These are phyloP conservation scores for Coelogynopora nodosa DNA, from an alignment of 2,888 invertebrate genomes.

Conservation along the genomic window DNA sequence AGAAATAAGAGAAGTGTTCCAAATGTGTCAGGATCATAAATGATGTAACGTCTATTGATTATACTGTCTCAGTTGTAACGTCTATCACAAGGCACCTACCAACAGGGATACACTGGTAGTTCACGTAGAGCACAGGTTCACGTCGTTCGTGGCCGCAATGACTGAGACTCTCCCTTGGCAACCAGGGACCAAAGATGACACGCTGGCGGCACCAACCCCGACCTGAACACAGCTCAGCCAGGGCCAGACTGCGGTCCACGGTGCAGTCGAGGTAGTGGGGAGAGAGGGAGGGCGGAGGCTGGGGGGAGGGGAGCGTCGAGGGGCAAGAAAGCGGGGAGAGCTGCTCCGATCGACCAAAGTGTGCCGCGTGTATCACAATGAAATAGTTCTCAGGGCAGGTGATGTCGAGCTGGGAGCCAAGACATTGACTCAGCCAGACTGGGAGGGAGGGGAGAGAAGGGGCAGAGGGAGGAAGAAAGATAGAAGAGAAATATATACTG, in stretches of 20 bases:
- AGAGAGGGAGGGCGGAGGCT: neutral
- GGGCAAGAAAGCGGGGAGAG: neutral
- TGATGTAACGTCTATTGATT: no score
- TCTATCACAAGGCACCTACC: no score
- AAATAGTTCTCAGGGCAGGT: neutral
- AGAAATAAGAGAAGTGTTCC: no score
- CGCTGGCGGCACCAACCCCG: neutral
- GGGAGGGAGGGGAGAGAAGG: neutral
- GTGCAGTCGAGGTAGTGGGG: neutral
- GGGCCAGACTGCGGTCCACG: neutral
- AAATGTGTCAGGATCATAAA: no score
- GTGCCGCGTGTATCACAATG: neutral
- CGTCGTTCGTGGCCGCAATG: neutral
- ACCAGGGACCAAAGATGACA: neutral
- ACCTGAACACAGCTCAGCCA: neutral
- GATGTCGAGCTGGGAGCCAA: neutral
- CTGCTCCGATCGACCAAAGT: neutral
- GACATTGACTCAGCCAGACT: neutral
- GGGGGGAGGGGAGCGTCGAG: neutral
- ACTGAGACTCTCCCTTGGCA: neutral
- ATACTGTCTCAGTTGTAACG: no score
- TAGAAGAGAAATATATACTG: no score
- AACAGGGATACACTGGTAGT: neutral
- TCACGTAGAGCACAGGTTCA: neutral
- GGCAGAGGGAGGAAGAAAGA: no score